These are phyloP conservation scores for Spisula subtruncata DNA, from an alignment of 2,888 invertebrate species.

Conservation along the genomic window DNA sequence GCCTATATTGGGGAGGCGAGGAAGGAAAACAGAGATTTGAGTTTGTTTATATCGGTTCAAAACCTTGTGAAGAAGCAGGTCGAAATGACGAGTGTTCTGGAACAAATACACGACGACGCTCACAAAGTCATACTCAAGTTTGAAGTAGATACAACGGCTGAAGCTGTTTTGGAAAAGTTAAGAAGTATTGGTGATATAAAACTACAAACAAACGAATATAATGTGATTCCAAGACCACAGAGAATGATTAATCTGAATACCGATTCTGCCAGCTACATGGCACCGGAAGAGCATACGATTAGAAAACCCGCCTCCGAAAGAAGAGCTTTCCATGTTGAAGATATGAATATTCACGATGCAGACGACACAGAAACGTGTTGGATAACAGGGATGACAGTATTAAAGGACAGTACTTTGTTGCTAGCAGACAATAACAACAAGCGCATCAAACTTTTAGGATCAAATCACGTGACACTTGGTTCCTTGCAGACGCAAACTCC, in stretches of 20 bases:
- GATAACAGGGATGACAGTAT: conserved; percentile 54
- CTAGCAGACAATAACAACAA: conserved; percentile 58
- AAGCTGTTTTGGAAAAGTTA: conserved; percentile 19
- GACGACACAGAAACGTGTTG: conserved; percentile 50
- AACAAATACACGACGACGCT: conserved; percentile 51
- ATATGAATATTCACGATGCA: conserved; percentile 29
- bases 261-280: neutral
- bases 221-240: conserved; percentile 42
- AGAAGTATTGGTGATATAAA: conserved; percentile 41
- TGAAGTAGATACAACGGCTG: conserved; percentile 23
- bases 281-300: conserved; percentile 47
- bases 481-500: conserved; percentile 34
- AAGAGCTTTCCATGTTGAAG: neutral
- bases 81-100: conserved; percentile 37
- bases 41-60: conserved; percentile 56
- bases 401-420: conserved; percentile 47
- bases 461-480: conserved; percentile 35
- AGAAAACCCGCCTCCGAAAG: conserved; percentile 46
- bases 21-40: conserved; percentile 35
- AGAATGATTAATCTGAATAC: neutral
- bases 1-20: conserved; percentile 43
- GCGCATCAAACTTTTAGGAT: conserved; percentile 48
- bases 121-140: conserved; percentile 49
- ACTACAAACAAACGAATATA: conserved; percentile 44
- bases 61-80: conserved; percentile 39